Evolutionary conservation across 2,888 invertebrate species (phyloP), one percentile per base, ranked within the genome.

Genomic region (Zaprionus obscuricornis): DNA sequence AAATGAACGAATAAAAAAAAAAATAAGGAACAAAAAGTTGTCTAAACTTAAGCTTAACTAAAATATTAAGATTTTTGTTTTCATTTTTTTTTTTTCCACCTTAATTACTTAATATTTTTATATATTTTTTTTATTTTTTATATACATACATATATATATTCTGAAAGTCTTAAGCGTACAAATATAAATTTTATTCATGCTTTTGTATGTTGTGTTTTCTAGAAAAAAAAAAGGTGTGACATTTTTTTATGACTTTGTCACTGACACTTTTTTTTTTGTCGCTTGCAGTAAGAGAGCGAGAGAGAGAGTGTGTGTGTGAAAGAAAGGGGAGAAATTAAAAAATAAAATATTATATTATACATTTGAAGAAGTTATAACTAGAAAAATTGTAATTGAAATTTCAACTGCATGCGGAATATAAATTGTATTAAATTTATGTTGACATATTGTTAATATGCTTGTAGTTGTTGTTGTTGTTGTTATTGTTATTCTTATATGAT

Each of bases 231-330:
- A 74, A 87, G 87, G 87, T 87, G 87, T 84, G 86, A 87, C 81
- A 73, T 74, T 71, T 69, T 76, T 87, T 85, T 87, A 88, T 84
- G 81, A 72, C 78, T 83, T 68, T 88, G 87, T 86, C 87, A 81
- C 78, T 83, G 84, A 66, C 43, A 37, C 17, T 51, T 39, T 42
- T 37, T 34, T 16, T 26, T 29, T n/a, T n/a, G n/a, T n/a, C n/a
- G n/a, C n/a, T n/a, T n/a, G n/a, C n/a, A n/a, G n/a, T n/a, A n/a
- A 14, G 29, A 16, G 31, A 22, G 4, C 26, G 33, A 2, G 29
- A 10, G 20, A 4, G 7, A 26, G 13, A 14, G 33, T 11, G 4
- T 10, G 11, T 29, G 14, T 5, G 33, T 17, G 24, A 6, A 37
- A 6, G 13, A n/a, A n/a, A n/a, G n/a, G n/a, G n/a, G n/a, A n/a